Base-by-base conservation (phyloP, 1,140 invertebrate genomes). In the Sweltsa coloradensis region DNA sequence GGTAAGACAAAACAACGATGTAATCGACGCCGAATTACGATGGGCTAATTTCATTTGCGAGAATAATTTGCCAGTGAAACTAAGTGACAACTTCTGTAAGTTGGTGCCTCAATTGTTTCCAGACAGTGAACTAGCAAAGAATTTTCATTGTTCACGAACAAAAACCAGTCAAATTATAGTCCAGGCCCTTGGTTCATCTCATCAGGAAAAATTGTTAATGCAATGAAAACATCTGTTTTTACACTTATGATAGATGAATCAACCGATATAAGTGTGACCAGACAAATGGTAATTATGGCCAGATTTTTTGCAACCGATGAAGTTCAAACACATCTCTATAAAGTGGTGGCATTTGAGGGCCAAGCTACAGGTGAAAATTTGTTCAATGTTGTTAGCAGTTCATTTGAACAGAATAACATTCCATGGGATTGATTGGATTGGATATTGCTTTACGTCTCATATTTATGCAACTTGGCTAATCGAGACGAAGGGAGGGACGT, bases 141-240 rank as follows among this genome's bases (percentile, higher is more conserved):
- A 37, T 3, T 37, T 37, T 37, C 36, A 37, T n/a, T 37, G 11
- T n/a, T 37, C 4, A 22, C 36, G 36, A 19, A 37, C 36, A 37
- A 37, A 37, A 37, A 37, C 36, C 16, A 37, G 36, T n/a, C 36
- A 37, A n/a, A 37, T 37, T 22, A 37, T 37, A 19, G 36, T 37
- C 23, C 36, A 37, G 36, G 36, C 36, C 18, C n/a, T 37, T 5
- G 36, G 36, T 37, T 37, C 36, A 5, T 37, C 5, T 37, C 16
- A 19, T 37, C 16, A 37, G 23, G 36, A n/a, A 5, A 37, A 37
- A 37, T 37, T 19, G 23, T 37, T 37, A 37, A 22, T 37, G 23
- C 23, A 7, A 37, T 37, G 36, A 37, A 37, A 37, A 37, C 36
- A 37, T 37, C 4, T 19, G 4, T 37, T 37, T 37, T 37, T 11